Evolutionary conservation across 2,888 invertebrate species (phyloP), one percentile per base, ranked within the genome.

Genomic region (Andrena hattorfiana): DNA sequence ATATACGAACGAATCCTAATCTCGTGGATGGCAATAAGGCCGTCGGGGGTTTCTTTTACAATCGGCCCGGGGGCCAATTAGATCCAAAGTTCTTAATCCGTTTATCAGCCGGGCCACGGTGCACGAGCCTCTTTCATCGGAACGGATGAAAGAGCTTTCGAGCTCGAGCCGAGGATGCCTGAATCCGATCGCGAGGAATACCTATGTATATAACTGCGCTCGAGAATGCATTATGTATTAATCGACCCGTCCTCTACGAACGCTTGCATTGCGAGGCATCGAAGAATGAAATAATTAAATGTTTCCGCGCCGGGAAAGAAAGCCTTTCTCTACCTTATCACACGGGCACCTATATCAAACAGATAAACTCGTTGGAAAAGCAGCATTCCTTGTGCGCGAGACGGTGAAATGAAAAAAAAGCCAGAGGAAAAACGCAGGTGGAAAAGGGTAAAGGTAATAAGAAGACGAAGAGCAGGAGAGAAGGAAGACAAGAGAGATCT

Each of bases 21-120:
- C 88, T 88, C 79, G 51, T 63, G 63, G 77, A 67, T 73, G 81
- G 83, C 85, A 82, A 81, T 77, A 77, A 85, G 81, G 60, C 79
- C 81, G 84, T 51, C 79, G 82, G 85, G 80, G 86, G 83, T 83
- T 85, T 88, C 86, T 81, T 88, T 88, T 88, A 88, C 83, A 84
- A 88, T 88, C 88, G 86, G 76, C 28, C 76, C 80, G 75, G 81
- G 63, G 80, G 81, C 85, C 89, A 88, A 87, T 87, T 88, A 88
- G 87, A 89, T 86, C 77, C 83, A 42, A 87, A 89, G 77, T 89
- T 87, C 85, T 87, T 87, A 89, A 88, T 88, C 89, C 89, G 86
- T 88, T 88, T 88, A 89, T 89, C 88, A 85, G 84, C 81, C 63
- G 67, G 54, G 80, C 78, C 85, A 70, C 71, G 89, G 84, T 80